These are phyloP conservation scores for Lamprologus speciosus DNA, from an alignment of 2,113 vertebrate genomes.

Conservation along the genomic window DNA sequence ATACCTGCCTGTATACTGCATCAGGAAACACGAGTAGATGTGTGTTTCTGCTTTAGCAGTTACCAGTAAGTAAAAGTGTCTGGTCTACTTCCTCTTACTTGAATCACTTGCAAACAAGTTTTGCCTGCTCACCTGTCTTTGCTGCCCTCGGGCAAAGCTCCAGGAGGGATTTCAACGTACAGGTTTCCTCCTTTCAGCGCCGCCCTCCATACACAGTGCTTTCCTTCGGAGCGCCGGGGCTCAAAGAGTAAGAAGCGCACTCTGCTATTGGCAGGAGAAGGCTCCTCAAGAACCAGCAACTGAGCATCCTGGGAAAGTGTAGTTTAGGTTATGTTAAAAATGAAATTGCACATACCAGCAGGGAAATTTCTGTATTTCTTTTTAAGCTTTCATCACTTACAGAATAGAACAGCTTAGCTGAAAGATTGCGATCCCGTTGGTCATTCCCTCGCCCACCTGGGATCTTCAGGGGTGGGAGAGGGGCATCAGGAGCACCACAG, in stretches of 20 bases:
- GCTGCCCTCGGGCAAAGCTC: conserved; percentile 92
- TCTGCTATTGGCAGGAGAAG: conserved; percentile 76
- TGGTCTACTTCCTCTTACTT: background rate
- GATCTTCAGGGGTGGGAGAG: conserved; percentile 99
- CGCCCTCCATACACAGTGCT: conserved; percentile 83
- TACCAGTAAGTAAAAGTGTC: background rate
- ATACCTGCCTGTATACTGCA: background rate
- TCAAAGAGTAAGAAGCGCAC: conserved; percentile 88
- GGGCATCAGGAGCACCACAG: conserved; percentile 99
- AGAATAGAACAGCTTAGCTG: conserved; percentile 93
- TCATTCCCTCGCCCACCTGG: conserved; percentile 99
- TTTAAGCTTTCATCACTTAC: conserved; percentile 72
- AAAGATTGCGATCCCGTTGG: conserved; percentile 99
- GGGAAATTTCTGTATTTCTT: background rate
- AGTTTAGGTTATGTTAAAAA: background rate
- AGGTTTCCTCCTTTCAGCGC: conserved; percentile 84
- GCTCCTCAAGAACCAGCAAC: conserved; percentile 95
- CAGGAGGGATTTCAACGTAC: conserved; percentile 89
- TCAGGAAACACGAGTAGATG: background rate
- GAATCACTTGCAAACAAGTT: background rate
- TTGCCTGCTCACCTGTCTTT: conserved; percentile 85
- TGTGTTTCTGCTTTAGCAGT: background rate
- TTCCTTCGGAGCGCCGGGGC: conserved; percentile 82
- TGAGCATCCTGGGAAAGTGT: conserved; percentile 80
- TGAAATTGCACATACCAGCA: background rate